Base-by-base conservation (phyloP, 1,140 invertebrate genomes). In the Hypsibius dujardini region DNA sequence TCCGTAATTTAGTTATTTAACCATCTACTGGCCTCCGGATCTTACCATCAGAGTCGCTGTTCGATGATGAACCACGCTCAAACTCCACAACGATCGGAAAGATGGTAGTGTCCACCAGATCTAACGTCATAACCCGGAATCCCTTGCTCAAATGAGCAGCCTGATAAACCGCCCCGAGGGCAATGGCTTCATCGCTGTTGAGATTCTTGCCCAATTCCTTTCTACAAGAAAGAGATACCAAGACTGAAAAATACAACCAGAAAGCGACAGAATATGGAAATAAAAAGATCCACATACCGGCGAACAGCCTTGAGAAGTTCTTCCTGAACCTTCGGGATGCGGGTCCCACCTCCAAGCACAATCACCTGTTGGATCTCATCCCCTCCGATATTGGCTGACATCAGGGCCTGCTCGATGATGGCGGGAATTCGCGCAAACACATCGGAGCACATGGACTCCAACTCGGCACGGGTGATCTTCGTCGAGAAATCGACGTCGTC, bases 111-210 rank as follows among this genome's bases (percentile, higher is more conserved):
- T 98, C 95, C 77, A 94, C 94, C 0, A 94, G 89, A 70, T 91
- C 84, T 78, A 98, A 92, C 75, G 92, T 89, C 75, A 95, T 93
- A 0, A 98, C 95, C 81, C 95, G 81, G 77, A 83, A 84, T 3
- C 95, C 95, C 72, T 92, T 91, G 70, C 91, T 92, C 1, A 98
- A 83, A 80, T 92, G 88, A 46, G 94, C 94, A 47, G 91, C 95
- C 82, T 95, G 94, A 79, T 99, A 99, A 0, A 95, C 94, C 71
- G 94, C 95, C 0, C 96, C 96, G 79, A 98, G 82, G 2, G 91
- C 88, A 59, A 92, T 90, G 3, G 95, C 92, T 82, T 99, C 96
- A 81, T 98, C 96, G 2, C 94, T 92, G 80, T 99, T 99, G 1
- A 99, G 86, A 79, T 90, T 95, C 77, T 95, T 92, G 1, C 90